A percentile compares a stretch with the other conserved stretches of the same genome.
These are phyloP conservation scores for Kryptopterus vitreolus DNA, from an alignment of 2,797 vertebrate species.

Conservation along the genomic window DNA sequence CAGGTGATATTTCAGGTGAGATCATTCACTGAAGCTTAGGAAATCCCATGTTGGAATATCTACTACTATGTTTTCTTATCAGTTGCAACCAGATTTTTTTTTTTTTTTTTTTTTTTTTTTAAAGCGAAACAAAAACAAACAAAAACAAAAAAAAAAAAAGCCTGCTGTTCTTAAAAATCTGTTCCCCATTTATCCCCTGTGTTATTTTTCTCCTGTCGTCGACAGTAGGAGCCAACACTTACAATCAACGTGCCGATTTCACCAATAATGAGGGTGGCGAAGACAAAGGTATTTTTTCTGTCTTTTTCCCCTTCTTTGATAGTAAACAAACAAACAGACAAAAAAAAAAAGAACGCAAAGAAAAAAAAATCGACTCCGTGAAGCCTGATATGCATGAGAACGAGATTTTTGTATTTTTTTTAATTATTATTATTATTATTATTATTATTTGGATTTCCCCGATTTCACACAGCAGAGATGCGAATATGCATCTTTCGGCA, in stretches of 20 bases:
- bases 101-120: background rate
- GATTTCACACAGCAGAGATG: constrained; percentile 59
- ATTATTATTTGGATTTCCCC: constrained; percentile 58
- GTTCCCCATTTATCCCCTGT: constrained; percentile 73
- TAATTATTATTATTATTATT: too few relatives aligned
- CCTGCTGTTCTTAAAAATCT: constrained; percentile 77
- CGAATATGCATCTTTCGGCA: constrained; percentile 56
- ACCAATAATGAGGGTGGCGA: constrained; percentile 86
- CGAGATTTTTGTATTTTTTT: constrained; percentile 63
- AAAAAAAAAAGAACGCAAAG: constrained; percentile 52
- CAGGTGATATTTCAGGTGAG: background rate
- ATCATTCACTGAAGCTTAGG: background rate
- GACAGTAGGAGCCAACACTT: constrained; percentile 86
- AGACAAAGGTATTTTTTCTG: constrained; percentile 89
- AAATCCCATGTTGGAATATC: background rate
- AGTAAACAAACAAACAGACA: background rate
- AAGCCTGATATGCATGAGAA: constrained; percentile 83
- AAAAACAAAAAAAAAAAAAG: background rate
- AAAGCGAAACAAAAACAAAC: background rate
- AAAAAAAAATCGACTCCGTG: constrained; percentile 28
- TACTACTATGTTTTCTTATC: background rate
- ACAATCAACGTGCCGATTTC: constrained; percentile 86
- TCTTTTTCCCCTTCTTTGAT: constrained; percentile 58
- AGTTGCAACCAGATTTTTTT: background rate
- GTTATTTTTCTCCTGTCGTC: constrained; percentile 78